Base-by-base conservation (phyloP, 2,797 vertebrate genomes). In the Allobates femoralis region DNA sequence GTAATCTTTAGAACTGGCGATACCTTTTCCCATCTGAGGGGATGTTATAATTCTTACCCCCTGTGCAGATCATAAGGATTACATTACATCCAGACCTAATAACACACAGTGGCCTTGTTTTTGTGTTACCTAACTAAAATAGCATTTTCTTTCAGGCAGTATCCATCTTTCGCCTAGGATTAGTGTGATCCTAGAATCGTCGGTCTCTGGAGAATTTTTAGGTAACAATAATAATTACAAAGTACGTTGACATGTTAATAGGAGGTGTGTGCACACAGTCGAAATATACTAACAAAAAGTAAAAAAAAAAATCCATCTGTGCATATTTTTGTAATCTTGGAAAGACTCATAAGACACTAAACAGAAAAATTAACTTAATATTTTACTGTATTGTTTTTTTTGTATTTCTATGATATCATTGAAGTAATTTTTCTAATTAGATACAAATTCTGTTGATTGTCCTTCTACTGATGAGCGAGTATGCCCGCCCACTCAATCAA, bases 21-120 rank as follows among this genome's bases (percentile, higher is more conserved):
- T 73, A 82, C 66, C 51, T 69, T 82, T 82, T 81, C 30, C 64
- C 80, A 82, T 82, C 30, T 73, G 66, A 82, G 12, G 51, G 66
- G 80, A 82, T 82, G 80, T 71, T 71, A 82, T 82, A 82, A 71
- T 82, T 71, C 80, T 69, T 55, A 71, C 66, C 66, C 66, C 80
- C 64, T 82, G 64, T 56, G 30, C 66, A 37, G 50, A 82, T 82
- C 80, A 82, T 67, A 82, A 10, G 23, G 80, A 82, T 82, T 37
- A 34, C 55, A 73, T 82, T 82, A 82, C 66, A 58, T 56, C 30
- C 66, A 82, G 50, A 56, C 66, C 14, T 34, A 82, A 37, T 73
- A 82, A 56, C 30, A 82, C 80, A 69, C 50, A 32, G 79, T 37
- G 46, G 46, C 50, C n/a, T 67, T 81, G 46, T 81, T 69, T 67